phyloP scores from a whole-genome alignment of 1,140 invertebrate genomes.

The Brachionus calyciflorus region DNA sequence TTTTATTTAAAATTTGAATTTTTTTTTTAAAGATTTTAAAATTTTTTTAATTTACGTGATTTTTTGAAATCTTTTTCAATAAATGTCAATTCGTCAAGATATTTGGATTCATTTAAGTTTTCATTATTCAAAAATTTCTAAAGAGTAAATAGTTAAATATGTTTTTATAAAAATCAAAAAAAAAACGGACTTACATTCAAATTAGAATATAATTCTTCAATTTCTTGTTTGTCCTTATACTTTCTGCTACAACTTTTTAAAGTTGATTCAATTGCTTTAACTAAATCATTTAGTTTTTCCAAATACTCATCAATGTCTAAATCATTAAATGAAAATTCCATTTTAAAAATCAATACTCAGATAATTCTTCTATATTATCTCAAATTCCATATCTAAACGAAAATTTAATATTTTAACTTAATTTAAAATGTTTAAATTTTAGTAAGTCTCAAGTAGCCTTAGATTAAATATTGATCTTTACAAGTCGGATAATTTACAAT shows the following conservation, averaged over 20 bases:
- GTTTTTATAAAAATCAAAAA: too few relatives aligned
- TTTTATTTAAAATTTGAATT: too few relatives aligned
- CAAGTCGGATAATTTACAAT: too few relatives aligned
- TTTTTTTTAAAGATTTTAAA: too few relatives aligned
- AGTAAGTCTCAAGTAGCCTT: too few relatives aligned
- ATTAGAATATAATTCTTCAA: neutral
- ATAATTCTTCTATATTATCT: neutral
- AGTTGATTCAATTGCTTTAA: neutral
- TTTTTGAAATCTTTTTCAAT: conserved; percentile 39
- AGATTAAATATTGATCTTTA: too few relatives aligned
- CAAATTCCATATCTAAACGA: neutral
- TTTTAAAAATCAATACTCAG: neutral
- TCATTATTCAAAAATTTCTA: conserved; percentile 30
- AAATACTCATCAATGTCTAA: conserved; percentile 6
- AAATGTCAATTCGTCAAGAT: conserved; percentile 1
- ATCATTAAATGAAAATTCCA: conserved; percentile 17
- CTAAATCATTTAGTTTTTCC: neutral
- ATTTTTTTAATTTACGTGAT: too few relatives aligned
- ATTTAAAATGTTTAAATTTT: too few relatives aligned
- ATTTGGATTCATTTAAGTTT: conserved; percentile 42
- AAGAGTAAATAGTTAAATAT: too few relatives aligned
- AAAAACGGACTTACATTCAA: conserved; percentile 25
- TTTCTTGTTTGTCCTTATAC: conserved; percentile 27
- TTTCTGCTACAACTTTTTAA: conserved; percentile 31
- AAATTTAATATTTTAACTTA: too few relatives aligned